phyloP scores from a whole-genome alignment of 1,140 invertebrate species.

The Drosophila setifemur region DNA sequence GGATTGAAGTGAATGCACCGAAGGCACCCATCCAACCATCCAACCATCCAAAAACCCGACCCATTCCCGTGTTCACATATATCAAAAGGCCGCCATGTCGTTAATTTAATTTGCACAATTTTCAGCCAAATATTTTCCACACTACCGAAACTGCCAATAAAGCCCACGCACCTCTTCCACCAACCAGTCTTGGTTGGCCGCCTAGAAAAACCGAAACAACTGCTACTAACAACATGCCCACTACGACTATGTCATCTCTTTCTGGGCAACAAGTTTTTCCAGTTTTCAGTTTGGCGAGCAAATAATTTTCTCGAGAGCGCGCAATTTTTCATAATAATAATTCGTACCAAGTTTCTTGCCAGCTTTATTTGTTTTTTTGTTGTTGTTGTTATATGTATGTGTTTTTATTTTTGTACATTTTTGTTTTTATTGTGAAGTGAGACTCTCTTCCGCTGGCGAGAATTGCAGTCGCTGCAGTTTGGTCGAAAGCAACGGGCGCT shows the following conservation, averaged over 20 bases:
- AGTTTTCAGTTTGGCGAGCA: slow-evolving; percentile 52
- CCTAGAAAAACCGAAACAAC: slow-evolving; percentile 39
- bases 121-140: slow-evolving; percentile 79
- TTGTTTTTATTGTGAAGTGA: background rate
- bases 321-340: slow-evolving; percentile 69
- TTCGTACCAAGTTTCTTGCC: slow-evolving; percentile 36
- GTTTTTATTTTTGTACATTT: background rate
- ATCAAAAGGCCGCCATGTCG: slow-evolving; percentile 67
- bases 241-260: slow-evolving; percentile 43
- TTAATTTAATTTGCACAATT: slow-evolving; percentile 80
- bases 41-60: slow-evolving; percentile 11
- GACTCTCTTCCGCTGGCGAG: slow-evolving; percentile 36
- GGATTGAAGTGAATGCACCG: slow-evolving; percentile 17
- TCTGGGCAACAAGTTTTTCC: slow-evolving; percentile 72
- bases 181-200: slow-evolving; percentile 69
- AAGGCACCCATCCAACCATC: slow-evolving; percentile 8
- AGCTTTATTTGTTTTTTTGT: background rate
- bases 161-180: slow-evolving; percentile 66
- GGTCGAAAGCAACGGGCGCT: slow-evolving; percentile 52
- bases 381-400: slow-evolving; percentile 5
- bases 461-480: slow-evolving; percentile 71
- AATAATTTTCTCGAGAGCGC: slow-evolving; percentile 46
- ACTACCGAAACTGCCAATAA: slow-evolving; percentile 75
- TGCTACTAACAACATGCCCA: slow-evolving; percentile 1
- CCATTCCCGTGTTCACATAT: slow-evolving; percentile 12